Evolutionary conservation across 2,113 vertebrate species (phyloP), one percentile per base, ranked within the genome.

Genomic region (Sander vitreus): DNA sequence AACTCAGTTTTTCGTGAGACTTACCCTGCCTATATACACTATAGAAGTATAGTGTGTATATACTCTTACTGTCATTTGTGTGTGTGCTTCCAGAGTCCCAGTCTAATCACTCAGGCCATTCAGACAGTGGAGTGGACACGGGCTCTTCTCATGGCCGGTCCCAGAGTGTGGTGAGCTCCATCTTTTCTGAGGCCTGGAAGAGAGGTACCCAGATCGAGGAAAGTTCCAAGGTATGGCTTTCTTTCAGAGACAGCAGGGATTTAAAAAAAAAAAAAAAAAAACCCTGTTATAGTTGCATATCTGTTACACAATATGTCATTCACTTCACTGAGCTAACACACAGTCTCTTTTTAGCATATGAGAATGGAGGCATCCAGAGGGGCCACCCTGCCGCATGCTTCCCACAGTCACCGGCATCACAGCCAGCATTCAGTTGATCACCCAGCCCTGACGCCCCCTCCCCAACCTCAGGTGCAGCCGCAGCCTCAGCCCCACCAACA

Each of bases 121-220:
- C 98, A 66, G 98, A 99, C 87, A 98, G 98, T 10, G 97, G 98
- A 0, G 96, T 99, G 70, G 96, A 96, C 2, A 96, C 96, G 5
- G 94, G 96, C 12, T 95, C 96, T 19, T 96, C 96, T 76, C 98
- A 99, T 4, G 85, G 96, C 13, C 97, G 98, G 21, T 99, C 98
- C 47, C 98, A 99, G 86, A 99, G 98, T 80, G 96, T 96, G 9
- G 98, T 99, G 89, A 99, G 97, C 93, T 99, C 98, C 86, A 97
- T 99, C 91, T 99, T 99, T 91, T 99, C 98, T 0, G 98, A 99
- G 91, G 98, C 98, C 84, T 99, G 98, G 98, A 99, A 97, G 81
- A 96, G 98, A 80, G 98, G 98, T 11, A 99, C 98, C 19, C 98
- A 99, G 94, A 93, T 99, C 76, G 97, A 99, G 86, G 98, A 99